Evolutionary conservation across 2,113 vertebrate species (phyloP), one percentile per base, ranked within the genome.

Genomic region (Perca fluviatilis): DNA sequence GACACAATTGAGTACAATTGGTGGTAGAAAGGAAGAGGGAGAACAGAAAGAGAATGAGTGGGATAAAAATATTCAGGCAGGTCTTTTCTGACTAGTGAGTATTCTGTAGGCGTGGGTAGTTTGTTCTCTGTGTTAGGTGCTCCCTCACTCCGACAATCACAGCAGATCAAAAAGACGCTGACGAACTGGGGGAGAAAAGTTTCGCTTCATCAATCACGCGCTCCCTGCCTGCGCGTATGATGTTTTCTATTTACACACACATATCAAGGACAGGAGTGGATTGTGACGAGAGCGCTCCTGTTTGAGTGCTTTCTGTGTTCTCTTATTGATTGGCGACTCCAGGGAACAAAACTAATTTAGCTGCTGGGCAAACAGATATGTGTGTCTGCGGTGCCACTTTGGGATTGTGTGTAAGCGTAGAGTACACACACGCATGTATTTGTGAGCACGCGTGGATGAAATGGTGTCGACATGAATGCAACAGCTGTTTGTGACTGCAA

Each of bases 91-190:
- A 84, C 84, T 82, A 33, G 74, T 86, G 82, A 86, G 84, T 74
- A 84, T 88, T 86, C 86, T 82, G 69, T 62, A 77, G 77, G 75
- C 18, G 30, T 70, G 69, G 83, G 75, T 70, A 82, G 86, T 71
- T 79, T 18, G 47, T 78, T 69, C 62, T 74, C 51, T 81, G 51
- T 21, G 27, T 87, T 80, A 83, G 77, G 72, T 62, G 78, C 75
- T 78, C 77, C 74, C 80, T 86, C 73, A 43, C 82, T 80, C 70
- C 18, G 40, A 57, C 79, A 86, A 82, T 92, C 74, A 77, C n/a
- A 47, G 73, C 46, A 84, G 85, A 93, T 92, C 82, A 87, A 91
- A 91, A 91, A 90, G 85, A 86, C 63, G 81, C 79, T 79, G 84
- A 84, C 51, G 63, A 88, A 89, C 72, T 62, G 36, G 71, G 25